Evolutionary conservation across 2,113 vertebrate species (phyloP).

Genomic region (Bombycilla garrulus): DNA sequence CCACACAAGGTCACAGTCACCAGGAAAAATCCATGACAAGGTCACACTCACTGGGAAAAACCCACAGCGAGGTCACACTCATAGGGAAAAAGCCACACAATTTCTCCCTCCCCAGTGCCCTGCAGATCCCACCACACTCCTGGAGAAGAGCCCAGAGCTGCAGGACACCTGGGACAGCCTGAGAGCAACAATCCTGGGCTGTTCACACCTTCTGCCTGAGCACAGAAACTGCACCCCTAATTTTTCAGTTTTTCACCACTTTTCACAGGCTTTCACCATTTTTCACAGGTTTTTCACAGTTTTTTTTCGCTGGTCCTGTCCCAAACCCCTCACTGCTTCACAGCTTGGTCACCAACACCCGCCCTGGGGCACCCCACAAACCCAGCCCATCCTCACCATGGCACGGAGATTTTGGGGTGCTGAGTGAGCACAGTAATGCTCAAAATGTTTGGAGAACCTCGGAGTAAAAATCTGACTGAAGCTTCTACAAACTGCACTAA

Average conservation of each 20-base stretch:
- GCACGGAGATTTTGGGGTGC: neutral
- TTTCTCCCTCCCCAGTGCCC: neutral
- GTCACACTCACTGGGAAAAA: neutral
- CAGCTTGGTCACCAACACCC: neutral
- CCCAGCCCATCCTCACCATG: accelerated
- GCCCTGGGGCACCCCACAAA: neutral
- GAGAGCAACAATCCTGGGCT: accelerated
- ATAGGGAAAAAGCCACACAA: neutral
- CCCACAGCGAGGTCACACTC: neutral
- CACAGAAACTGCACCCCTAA: accelerated
- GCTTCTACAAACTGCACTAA: neutral
- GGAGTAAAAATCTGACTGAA: neutral
- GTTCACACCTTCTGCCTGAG: neutral
- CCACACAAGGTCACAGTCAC: no score
- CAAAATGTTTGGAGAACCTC: accelerated
- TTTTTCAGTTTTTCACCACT: neutral
- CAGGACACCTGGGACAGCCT: neutral
- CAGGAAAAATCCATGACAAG: no score
- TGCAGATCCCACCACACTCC: neutral
- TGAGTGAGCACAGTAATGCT: neutral
- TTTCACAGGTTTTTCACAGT: no score
- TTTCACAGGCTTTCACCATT: neutral
- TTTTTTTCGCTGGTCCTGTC: accelerated
- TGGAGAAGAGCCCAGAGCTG: neutral
- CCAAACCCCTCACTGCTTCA: neutral